phyloP scores from a whole-genome alignment of 1,140 invertebrate genomes.

The Sinonovacula constricta region DNA sequence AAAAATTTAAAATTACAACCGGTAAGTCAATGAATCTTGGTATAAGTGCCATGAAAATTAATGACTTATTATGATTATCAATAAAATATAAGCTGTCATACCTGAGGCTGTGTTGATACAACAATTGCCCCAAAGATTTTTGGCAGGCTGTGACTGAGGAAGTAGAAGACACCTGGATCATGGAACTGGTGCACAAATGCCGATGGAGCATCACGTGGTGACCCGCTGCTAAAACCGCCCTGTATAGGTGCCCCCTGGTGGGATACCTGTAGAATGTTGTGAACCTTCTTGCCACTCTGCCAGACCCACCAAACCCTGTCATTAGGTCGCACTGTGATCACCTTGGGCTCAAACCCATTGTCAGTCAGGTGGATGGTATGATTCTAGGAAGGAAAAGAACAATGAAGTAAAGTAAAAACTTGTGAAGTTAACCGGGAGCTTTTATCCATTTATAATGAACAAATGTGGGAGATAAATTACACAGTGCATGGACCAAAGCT shows the following conservation, averaged over 20 bases:
- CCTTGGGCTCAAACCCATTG: constrained; percentile 76
- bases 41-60: too few relatives aligned
- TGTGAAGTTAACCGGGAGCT: too few relatives aligned
- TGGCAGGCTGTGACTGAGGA: constrained; percentile 70
- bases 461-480: too few relatives aligned
- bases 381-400: constrained; percentile 69
- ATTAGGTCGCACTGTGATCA: constrained; percentile 73
- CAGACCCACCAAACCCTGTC: constrained; percentile 79
- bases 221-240: constrained; percentile 76
- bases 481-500: too few relatives aligned
- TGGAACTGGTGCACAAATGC: constrained; percentile 76
- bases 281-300: constrained; percentile 76
- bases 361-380: constrained; percentile 78
- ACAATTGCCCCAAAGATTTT: constrained; percentile 76
- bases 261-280: constrained; percentile 78
- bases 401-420: too few relatives aligned
- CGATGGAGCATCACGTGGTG: constrained; percentile 74
- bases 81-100: too few relatives aligned
- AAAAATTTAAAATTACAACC: too few relatives aligned
- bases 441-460: too few relatives aligned
- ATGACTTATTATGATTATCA: too few relatives aligned
- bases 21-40: too few relatives aligned
- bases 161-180: constrained; percentile 77
- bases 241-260: constrained; percentile 73
- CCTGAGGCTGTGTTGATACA: constrained; percentile 73